These are phyloP conservation scores for Craterocephalus amniculus DNA, from an alignment of 2,797 vertebrate species.

Conservation along the genomic window DNA sequence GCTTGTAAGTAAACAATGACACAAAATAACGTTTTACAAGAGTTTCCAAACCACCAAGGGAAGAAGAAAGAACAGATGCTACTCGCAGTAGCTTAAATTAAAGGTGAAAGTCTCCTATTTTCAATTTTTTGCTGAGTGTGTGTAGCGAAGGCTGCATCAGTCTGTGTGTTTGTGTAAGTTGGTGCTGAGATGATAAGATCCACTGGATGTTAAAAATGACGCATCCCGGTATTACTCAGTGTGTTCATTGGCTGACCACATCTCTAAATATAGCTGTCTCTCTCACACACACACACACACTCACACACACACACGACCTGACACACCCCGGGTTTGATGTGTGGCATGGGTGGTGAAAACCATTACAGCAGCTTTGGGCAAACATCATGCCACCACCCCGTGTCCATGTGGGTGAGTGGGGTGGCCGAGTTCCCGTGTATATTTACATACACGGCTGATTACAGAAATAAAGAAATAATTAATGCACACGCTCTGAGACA, in stretches of 20 bases:
- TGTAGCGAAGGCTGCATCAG: no score
- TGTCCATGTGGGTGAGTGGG: neutral
- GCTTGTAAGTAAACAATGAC: neutral
- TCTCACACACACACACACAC: slow-evolving; percentile 30
- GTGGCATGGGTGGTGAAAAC: slow-evolving; percentile 43
- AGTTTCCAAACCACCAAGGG: neutral
- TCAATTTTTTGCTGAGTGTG: neutral
- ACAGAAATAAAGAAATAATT: neutral
- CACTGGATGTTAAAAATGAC: slow-evolving; percentile 56
- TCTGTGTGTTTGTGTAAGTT: slow-evolving; percentile 20
- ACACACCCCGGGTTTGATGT: slow-evolving; percentile 31
- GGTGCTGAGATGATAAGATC: slow-evolving; percentile 32
- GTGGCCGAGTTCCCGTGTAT: neutral
- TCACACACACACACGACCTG: slow-evolving; percentile 19
- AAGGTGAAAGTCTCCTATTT: neutral
- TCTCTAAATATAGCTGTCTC: slow-evolving; percentile 70
- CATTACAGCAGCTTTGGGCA: slow-evolving; percentile 47
- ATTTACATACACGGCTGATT: neutral
- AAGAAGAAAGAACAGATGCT: neutral
- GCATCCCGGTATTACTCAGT: slow-evolving; percentile 61
- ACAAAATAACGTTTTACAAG: neutral
- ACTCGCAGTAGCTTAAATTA: neutral
- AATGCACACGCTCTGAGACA: neutral
- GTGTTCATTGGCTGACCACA: slow-evolving; percentile 54
- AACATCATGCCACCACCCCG: slow-evolving; percentile 31